Evolutionary conservation across 2,888 invertebrate species (phyloP).

Genomic region (Podotricha telesiphe): DNA sequence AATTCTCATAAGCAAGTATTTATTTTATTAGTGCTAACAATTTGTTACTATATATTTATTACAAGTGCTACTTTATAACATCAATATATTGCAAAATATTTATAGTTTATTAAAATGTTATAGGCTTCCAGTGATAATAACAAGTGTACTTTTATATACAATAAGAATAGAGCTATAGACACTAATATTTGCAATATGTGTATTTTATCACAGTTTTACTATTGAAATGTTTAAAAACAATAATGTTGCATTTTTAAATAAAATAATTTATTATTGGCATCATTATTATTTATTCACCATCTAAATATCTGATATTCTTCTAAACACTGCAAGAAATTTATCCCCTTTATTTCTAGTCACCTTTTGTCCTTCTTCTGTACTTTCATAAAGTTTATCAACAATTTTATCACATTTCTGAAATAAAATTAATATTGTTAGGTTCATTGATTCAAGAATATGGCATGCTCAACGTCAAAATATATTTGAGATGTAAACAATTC

Average conservation of each 20-base stretch:
- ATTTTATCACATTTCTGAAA: slow-evolving; percentile 91
- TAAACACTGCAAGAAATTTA: slow-evolving; percentile 96
- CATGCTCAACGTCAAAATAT: too few relatives aligned
- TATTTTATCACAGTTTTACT: background rate
- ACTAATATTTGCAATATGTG: background rate
- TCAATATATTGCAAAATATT: background rate
- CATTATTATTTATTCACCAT: slow-evolving; percentile 43
- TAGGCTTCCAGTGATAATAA: background rate
- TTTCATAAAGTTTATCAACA: slow-evolving; percentile 94
- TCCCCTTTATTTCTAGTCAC: slow-evolving; percentile 97
- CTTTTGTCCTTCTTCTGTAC: slow-evolving; percentile 99
- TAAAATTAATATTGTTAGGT: too few relatives aligned
- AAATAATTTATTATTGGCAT: slow-evolving; percentile 19
- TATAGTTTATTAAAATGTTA: background rate
- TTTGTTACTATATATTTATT: background rate
- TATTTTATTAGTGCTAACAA: background rate
- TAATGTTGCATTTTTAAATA: slow-evolving; percentile 3
- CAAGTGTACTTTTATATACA: slow-evolving; percentile 5
- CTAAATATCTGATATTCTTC: slow-evolving; percentile 78
- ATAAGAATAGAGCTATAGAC: background rate
- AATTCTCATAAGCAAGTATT: background rate
- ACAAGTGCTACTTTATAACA: background rate
- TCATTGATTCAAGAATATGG: too few relatives aligned
- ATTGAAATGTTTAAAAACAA: background rate
- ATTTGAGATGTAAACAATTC: too few relatives aligned